These are phyloP conservation scores for Cyprinodon tularosa DNA, from an alignment of 2,113 vertebrate species.

Conservation along the genomic window DNA sequence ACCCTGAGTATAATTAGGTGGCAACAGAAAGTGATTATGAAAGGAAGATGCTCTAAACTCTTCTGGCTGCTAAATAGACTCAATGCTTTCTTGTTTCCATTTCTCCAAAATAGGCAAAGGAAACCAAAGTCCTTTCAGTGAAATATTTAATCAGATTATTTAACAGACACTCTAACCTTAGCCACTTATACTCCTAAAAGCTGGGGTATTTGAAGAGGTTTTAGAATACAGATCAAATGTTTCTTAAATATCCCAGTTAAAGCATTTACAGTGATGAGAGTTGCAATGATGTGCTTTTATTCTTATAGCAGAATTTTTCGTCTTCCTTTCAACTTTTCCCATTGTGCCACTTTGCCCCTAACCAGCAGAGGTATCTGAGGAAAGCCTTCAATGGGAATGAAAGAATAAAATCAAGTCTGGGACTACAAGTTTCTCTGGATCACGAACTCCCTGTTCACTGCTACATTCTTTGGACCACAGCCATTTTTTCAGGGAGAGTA, in stretches of 20 bases:
- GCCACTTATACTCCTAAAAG: background rate
- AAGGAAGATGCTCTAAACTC: too few species aligned
- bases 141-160: too few species aligned
- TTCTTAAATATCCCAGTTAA: background rate
- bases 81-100: too few species aligned
- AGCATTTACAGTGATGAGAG: background rate
- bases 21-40: too few species aligned
- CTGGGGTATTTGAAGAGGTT: background rate
- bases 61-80: too few species aligned
- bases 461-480: constrained; percentile 21
- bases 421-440: constrained; percentile 38
- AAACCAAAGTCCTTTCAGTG: too few species aligned
- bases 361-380: background rate
- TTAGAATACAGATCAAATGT: background rate
- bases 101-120: too few species aligned
- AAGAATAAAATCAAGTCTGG: constrained; percentile 16
- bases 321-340: background rate
- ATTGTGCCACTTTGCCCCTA: background rate
- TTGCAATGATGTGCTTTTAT: background rate
- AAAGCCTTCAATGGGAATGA: constrained; percentile 6
- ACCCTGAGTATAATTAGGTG: too few species aligned
- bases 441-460: constrained; percentile 39
- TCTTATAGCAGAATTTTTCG: background rate
- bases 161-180: too few species aligned
- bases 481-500: constrained; percentile 10